A percentile compares a stretch with the other conserved stretches of the same genome.
Evolutionary conservation across 2,797 vertebrate species (phyloP).

Genomic region (Anguilla anguilla): DNA sequence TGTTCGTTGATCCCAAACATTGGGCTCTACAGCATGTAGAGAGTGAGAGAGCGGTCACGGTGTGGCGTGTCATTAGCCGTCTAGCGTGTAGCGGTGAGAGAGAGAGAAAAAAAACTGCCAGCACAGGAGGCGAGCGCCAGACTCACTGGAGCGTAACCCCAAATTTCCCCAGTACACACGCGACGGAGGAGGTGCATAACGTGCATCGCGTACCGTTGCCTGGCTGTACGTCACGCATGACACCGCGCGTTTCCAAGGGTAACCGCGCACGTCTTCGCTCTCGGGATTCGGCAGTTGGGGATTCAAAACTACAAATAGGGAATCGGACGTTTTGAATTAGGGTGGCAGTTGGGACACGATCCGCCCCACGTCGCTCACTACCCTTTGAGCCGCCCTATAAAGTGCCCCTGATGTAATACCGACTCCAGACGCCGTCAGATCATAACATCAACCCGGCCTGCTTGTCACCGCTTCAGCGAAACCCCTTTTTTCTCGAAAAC

Average conservation of each 20-base stretch:
- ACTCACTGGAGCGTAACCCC: too few relatives aligned
- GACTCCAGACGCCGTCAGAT: constrained; percentile 32
- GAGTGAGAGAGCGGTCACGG: too few relatives aligned
- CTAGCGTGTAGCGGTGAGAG: too few relatives aligned
- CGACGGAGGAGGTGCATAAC: not conserved
- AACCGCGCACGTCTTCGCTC: too few relatives aligned
- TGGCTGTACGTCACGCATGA: too few relatives aligned
- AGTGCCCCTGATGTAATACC: constrained; percentile 6
- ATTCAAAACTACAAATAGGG: too few relatives aligned
- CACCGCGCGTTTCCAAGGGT: too few relatives aligned
- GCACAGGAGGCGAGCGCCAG: too few relatives aligned
- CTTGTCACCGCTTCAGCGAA: constrained; percentile 35
- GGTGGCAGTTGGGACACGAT: too few relatives aligned
- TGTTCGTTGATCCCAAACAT: not conserved
- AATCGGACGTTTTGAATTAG: too few relatives aligned
- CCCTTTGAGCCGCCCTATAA: not conserved
- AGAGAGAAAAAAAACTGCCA: too few relatives aligned
- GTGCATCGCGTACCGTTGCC: not conserved
- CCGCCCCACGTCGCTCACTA: not conserved
- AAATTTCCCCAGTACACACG: not conserved
- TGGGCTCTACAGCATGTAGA: not conserved
- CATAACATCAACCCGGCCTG: constrained; percentile 1
- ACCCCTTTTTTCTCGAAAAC: not conserved
- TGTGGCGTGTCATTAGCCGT: not conserved
- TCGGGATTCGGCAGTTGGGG: too few relatives aligned